Base-by-base conservation (phyloP, 2,113 vertebrate species). In the Passer montanus region DNA sequence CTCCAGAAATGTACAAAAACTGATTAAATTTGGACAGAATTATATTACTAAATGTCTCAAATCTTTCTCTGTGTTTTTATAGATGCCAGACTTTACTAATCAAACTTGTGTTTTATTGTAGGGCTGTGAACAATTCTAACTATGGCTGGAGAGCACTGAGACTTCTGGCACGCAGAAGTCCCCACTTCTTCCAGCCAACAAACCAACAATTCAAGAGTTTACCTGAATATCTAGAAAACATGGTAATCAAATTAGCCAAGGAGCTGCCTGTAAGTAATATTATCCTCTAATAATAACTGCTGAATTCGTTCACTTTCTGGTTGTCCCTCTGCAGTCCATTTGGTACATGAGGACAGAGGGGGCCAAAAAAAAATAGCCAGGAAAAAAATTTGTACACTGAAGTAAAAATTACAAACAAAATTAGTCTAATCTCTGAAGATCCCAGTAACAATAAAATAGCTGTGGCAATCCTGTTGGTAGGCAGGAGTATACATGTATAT, bases 181-280 rank as follows among this genome's bases (percentile, higher is more conserved):
- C 99, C 12, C 99, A 99, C 96, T 99, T 99, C 96, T 99, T 99
- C 96, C 99, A 99, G 91, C 99, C 99, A 63, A 99, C 99, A 44
- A 99, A 99, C 91, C 99, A 99, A 92, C 99, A 99, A 21, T 99
- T 99, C 97, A 99, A 99, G 96, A 99, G 99, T 96, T 98, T 99
- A 95, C 99, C 99, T 17, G 99, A 99, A 41, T 99, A 99, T 91
- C 98, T 99, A 15, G 99, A 99, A 98, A 99, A 99, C 94, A 99
- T 99, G 99, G 99, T 99, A 93, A 99, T 99, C 98, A 99, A 99
- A 93, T 97, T 99, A 97, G 99, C 99, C 90, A 99, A 99, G 97
- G 99, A 99, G 79, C 98, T 99, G 73, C 99, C 99, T 91, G 99
- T 99, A 95, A 99, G 99, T 98, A 95, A 31, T 70, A 78, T 21